Conservation (phyloP, 2,888 invertebrate species). For the Seira sanloemensis region DNA sequence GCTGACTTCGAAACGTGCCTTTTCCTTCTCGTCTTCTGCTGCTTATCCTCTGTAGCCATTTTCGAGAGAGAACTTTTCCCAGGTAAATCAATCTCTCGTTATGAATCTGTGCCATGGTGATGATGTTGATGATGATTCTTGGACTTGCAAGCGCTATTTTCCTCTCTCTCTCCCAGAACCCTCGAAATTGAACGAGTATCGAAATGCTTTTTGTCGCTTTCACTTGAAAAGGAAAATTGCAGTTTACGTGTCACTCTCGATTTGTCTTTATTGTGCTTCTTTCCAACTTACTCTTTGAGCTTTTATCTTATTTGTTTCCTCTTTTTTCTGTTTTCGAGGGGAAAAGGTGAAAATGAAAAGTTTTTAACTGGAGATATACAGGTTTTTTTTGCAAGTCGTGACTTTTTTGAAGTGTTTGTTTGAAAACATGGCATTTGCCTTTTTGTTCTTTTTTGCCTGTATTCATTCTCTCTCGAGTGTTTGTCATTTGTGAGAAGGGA, state of each 20-base stretch:
- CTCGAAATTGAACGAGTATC: background rate
- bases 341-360: background rate
- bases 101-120: too few species aligned
- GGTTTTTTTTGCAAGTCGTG: too few species aligned
- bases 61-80: conserved; percentile 94
- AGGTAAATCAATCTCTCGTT: conserved; percentile 81
- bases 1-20: background rate
- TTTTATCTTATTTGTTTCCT: background rate
- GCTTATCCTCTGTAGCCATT: conserved; percentile 82
- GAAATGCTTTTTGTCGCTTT: background rate
- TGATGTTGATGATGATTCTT: background rate
- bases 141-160: background rate
- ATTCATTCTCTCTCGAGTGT: too few species aligned
- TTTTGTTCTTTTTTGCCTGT: too few species aligned
- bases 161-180: background rate
- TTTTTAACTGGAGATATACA: too few species aligned
- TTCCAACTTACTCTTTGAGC: background rate
- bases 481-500: background rate
- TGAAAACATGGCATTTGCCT: too few species aligned
- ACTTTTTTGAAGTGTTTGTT: too few species aligned
- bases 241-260: background rate
- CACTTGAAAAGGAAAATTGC: background rate
- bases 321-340: background rate
- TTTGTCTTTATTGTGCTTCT: background rate
- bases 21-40: conserved; percentile 1